A percentile compares a stretch with the other conserved stretches of the same genome.
Conservation (phyloP, 2,888 invertebrate species). For the Epirrhoe tristata region DNA sequence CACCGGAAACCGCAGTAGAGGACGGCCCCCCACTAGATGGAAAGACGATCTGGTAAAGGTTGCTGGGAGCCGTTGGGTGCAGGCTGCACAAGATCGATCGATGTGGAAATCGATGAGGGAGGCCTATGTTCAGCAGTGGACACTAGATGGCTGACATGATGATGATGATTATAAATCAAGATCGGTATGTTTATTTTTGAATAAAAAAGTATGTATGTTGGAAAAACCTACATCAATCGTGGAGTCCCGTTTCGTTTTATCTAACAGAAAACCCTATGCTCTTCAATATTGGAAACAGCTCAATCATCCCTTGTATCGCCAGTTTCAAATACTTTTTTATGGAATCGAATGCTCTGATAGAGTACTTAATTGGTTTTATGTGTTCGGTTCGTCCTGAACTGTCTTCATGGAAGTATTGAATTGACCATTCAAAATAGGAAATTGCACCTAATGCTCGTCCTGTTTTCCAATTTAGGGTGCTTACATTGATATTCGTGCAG, state of each 20-base stretch:
- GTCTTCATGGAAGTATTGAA: constrained; percentile 7
- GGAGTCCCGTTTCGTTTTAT: background rate
- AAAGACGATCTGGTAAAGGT: too few relatives aligned
- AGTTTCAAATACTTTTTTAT: constrained; percentile 7
- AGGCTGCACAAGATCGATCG: too few relatives aligned
- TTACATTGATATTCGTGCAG: background rate
- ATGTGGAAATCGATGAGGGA: too few relatives aligned
- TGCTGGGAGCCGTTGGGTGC: too few relatives aligned
- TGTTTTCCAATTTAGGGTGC: background rate
- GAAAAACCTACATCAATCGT: background rate
- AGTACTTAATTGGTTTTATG: constrained; percentile 23
- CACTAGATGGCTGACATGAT: too few relatives aligned
- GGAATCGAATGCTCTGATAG: constrained; percentile 10
- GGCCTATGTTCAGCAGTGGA: too few relatives aligned
- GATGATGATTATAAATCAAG: too few relatives aligned
- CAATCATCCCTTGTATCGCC: constrained; percentile 4
- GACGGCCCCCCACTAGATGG: too few relatives aligned
- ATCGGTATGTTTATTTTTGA: too few relatives aligned
- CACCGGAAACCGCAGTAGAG: too few relatives aligned
- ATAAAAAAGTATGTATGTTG: too few relatives aligned
- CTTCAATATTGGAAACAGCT: background rate
- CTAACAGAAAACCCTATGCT: background rate
- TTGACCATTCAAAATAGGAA: constrained; percentile 1
- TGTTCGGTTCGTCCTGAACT: constrained; percentile 16
- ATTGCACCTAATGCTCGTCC: background rate